Evolutionary conservation across 2,888 invertebrate genomes (phyloP), one percentile per base, ranked within the genome.

Genomic region (Pemphredon lugubris): DNA sequence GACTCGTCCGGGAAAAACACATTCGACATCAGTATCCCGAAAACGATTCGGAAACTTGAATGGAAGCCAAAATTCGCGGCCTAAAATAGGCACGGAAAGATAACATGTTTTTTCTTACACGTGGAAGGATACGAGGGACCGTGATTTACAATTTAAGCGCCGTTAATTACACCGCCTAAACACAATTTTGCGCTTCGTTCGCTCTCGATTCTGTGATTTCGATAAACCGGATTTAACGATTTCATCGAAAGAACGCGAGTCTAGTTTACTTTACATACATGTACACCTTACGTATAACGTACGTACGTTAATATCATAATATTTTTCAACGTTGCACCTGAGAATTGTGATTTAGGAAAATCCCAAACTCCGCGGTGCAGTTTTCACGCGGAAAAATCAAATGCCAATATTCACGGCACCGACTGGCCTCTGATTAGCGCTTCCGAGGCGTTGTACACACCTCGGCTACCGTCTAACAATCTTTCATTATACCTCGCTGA

Each of bases 401-500:
- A 23, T 7, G 54, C 9, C 61, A 55, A 68, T 72, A 45, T 57
- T 50, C 45, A 30, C 50, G 68, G 58, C 60, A 63, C 53, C 32
- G 14, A 18, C 16, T n/a, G 64, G 45, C 40, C 51, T 20, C 11
- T 65, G 58, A 75, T 73, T 68, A 73, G 50, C 61, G 54, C 44
- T 51, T 37, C 47, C 50, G 44, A 18, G 47, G 60, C 47, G 60
- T 58, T 45, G 42, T 40, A 32, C 60, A 66, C 64, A 61, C 66
- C 71, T 67, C 2, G 39, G 55, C 63, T 66, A 61, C 59, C 50
- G 63, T 37, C 53, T 72, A 74, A 70, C 71, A 70, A 73, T 70
- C 75, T 70, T 60, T 70, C 63, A 54, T 75, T 74, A 64, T 54
- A 70, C 60, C 60, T 58, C 42, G 48, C 50, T 60, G 26, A 34